These are phyloP conservation scores for Spatulosminthurus flaviceps DNA, from an alignment of 2,888 invertebrate genomes.

Conservation along the genomic window DNA sequence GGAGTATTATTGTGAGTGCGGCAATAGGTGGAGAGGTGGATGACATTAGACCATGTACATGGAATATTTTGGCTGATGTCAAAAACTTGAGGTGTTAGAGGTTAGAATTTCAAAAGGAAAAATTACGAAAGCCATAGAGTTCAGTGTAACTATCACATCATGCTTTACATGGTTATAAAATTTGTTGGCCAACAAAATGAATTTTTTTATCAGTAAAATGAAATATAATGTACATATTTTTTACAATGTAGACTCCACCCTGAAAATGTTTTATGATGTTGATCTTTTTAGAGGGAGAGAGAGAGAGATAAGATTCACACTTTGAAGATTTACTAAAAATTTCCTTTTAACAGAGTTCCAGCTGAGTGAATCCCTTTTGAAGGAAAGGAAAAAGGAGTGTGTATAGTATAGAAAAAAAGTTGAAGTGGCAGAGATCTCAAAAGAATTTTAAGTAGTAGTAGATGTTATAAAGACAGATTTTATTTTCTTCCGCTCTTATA, in stretches of 20 bases:
- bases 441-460: too few species aligned
- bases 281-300: background rate
- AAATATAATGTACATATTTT: too few species aligned
- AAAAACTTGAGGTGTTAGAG: too few species aligned
- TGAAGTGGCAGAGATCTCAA: too few species aligned
- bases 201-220: background rate
- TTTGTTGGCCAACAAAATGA: background rate
- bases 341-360: background rate
- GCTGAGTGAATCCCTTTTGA: background rate
- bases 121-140: slow-evolving; percentile 1
- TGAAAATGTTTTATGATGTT: slow-evolving; percentile 7
- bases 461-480: background rate
- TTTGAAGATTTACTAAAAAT: too few species aligned
- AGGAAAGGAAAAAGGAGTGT: background rate
- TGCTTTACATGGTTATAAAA: slow-evolving; percentile 3
- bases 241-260: background rate
- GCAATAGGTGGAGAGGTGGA: background rate
- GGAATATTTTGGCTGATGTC: background rate
- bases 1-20: background rate
- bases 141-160: background rate
- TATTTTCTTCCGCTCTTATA: slow-evolving; percentile 36
- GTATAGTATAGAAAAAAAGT: too few species aligned
- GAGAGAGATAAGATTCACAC: too few species aligned
- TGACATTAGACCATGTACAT: background rate
- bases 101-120: background rate